phyloP scores from a whole-genome alignment of 2,888 invertebrate genomes.

The Cephus runcator region DNA sequence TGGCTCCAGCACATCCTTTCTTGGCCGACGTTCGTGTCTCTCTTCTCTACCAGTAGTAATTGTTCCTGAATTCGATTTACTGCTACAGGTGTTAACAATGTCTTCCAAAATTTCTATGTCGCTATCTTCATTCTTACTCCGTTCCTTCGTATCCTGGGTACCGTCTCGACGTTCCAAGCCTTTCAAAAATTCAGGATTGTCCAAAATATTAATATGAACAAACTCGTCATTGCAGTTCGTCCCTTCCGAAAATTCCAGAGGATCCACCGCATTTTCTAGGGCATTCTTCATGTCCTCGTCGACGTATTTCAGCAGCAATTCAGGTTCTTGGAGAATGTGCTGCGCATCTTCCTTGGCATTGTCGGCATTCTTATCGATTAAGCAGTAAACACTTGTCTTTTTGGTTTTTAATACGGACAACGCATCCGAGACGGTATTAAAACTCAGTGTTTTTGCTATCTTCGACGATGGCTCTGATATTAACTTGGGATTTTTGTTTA shows the following conservation, averaged over 20 bases:
- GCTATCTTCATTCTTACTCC: slow-evolving; percentile 48
- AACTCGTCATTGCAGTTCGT: slow-evolving; percentile 43
- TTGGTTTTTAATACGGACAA: no score
- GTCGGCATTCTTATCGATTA: no score
- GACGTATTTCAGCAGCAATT: slow-evolving; percentile 29
- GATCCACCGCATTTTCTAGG: slow-evolving; percentile 32
- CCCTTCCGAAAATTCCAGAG: slow-evolving; percentile 23
- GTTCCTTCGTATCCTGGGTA: not conserved
- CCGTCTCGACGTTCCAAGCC: slow-evolving; percentile 8
- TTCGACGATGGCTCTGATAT: no score
- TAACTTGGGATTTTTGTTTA: no score
- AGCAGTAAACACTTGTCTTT: no score
- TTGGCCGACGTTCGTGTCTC: slow-evolving; percentile 7
- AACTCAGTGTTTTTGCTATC: no score
- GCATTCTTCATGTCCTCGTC: slow-evolving; percentile 19
- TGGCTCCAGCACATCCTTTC: slow-evolving; percentile 8
- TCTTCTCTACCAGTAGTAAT: slow-evolving; percentile 7
- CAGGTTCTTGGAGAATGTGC: slow-evolving; percentile 25
- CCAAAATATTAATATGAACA: slow-evolving; percentile 50
- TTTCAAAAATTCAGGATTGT: slow-evolving; percentile 45
- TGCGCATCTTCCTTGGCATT: not conserved
- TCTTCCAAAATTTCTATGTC: slow-evolving; percentile 54
- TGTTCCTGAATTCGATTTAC: not conserved
- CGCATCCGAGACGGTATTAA: no score
- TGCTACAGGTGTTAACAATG: not conserved